Evolutionary conservation across 2,888 invertebrate species (phyloP), one percentile per base, ranked within the genome.

Genomic region (Lacanobia oleracea): DNA sequence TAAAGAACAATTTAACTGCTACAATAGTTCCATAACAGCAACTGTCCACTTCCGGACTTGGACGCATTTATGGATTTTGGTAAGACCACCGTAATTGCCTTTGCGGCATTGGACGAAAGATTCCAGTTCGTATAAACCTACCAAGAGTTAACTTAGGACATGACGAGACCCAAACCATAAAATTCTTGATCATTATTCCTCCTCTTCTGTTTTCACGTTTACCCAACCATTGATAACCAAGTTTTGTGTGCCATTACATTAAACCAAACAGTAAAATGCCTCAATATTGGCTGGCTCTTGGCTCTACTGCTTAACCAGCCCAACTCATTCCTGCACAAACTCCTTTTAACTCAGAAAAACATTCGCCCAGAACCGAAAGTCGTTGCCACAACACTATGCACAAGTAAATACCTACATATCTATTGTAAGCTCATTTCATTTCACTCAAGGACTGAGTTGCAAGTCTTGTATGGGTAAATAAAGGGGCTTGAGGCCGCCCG

Each of bases 401-500:
- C 48, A 71, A 63, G 57, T 50, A 67, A 2, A 37, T 57, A 60
- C 16, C 2, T 63, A 83, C 50, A 23, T 45, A 75, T 40, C 27
- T 75, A 75, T 79, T 85, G 80, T 80, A 72, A 84, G 74, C 77
- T 77, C 67, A 69, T 75, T 87, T 76, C 71, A 85, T 85, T 87
- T 76, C 73, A 75, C 69, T 79, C 75, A 80, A 83, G 84, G 88
- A 82, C 81, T 73, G 75, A 72, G 75, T 78, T 77, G 80, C 82
- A 81, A 86, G 85, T 81, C 87, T 84, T 86, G 88, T 85, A 87
- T 84, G 91, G 89, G 91, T 91, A 92, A 91, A 90, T 88, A 91
- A 83, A 85, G 84, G 87, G 89, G 88, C 90, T 90, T 85, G 90
- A 91, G 93, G 92, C 90, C 91, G 91, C 81, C 81, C 81, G 84